A percentile compares a stretch with the other conserved stretches of the same genome.
Evolutionary conservation across 2,113 vertebrate species (phyloP).

Genomic region (Cephalopterus ornatus): DNA sequence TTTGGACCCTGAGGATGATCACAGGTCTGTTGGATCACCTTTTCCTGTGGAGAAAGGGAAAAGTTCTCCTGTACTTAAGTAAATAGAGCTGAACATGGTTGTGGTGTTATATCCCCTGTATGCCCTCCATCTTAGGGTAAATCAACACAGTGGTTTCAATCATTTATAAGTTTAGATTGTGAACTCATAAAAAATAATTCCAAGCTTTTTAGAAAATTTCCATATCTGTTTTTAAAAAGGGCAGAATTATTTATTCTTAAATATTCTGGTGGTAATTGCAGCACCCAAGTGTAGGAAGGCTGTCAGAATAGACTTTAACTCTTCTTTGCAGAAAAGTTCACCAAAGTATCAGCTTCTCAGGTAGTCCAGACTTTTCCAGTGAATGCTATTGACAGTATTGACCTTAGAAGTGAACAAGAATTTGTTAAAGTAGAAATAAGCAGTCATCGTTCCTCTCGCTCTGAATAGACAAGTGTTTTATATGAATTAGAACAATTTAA

Average conservation of each 20-base stretch:
- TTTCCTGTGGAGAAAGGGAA: not conserved
- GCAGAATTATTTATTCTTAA: not conserved
- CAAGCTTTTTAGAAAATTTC: not conserved
- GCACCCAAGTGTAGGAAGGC: not conserved
- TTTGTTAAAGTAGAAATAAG: not conserved
- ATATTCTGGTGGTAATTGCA: not conserved
- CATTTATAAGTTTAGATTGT: not conserved
- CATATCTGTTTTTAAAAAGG: not conserved
- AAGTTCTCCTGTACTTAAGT: not conserved
- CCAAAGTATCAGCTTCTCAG: not conserved
- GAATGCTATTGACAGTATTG: not conserved
- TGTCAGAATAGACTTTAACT: not conserved
- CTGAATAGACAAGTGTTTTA: not conserved
- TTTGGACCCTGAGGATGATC: not conserved
- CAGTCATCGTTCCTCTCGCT: not conserved
- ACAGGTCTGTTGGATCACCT: slow-evolving; percentile 12
- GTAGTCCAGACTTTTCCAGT: not conserved
- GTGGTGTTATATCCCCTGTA: not conserved
- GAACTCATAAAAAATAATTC: not conserved
- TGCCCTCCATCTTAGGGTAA: not conserved
- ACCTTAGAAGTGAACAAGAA: not conserved
- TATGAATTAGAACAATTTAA: not conserved
- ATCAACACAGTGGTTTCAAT: not conserved
- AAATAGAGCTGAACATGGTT: not conserved
- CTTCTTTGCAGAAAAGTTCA: not conserved